Percentiles rank a stretch among this genome's conserved stretches.
Conservation (phyloP, 2,888 invertebrate species). For the Coelopa pilipes region DNA sequence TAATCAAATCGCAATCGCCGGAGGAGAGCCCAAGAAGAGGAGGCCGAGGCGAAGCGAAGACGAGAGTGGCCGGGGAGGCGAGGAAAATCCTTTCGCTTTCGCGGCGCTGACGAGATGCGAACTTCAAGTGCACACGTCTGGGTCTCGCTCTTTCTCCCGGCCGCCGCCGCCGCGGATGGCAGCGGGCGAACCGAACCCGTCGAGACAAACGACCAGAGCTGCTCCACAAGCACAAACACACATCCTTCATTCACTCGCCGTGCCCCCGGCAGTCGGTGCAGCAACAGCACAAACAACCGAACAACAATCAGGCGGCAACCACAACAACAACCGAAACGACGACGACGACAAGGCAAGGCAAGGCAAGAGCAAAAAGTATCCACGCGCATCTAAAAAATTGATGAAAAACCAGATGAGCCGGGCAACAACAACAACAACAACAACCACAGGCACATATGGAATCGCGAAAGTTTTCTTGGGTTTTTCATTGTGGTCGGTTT, state of each 20-base stretch:
- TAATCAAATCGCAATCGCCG: no score
- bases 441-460: neutral
- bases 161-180: neutral
- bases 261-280: no score
- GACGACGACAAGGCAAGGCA: no score
- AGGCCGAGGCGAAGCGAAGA: no score
- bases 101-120: constrained; percentile 24
- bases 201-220: constrained; percentile 8
- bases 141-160: no score
- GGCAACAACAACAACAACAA: neutral
- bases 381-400: constrained; percentile 1
- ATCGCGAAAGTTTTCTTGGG: constrained; percentile 23
- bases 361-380: no score
- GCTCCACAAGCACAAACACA: neutral
- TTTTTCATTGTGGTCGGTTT: constrained; percentile 1
- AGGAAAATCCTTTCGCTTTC: constrained; percentile 49
- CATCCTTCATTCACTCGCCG: neutral
- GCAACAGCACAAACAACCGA: no score
- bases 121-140: neutral
- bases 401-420: constrained; percentile 7
- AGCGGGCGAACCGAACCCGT: neutral
- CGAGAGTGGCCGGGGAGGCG: no score
- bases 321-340: no score
- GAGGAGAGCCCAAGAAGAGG: no score
- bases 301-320: no score